phyloP scores from a whole-genome alignment of 2,888 invertebrate species.

The Ferdinandea cuprea region DNA sequence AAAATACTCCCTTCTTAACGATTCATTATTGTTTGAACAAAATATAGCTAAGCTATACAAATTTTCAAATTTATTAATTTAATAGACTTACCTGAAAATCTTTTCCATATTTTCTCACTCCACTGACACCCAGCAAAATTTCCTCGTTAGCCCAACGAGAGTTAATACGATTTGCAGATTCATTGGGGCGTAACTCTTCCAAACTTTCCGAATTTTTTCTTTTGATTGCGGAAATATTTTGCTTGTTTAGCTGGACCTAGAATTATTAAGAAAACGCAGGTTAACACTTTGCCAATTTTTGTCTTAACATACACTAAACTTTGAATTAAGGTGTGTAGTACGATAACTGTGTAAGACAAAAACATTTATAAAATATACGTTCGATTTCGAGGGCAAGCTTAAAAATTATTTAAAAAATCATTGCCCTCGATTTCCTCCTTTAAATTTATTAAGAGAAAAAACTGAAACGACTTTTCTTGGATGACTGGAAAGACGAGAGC shows the following conservation, averaged over 20 bases:
- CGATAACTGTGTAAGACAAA: conserved; percentile 24
- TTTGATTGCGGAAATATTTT: conserved; percentile 93
- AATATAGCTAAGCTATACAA: too few species aligned
- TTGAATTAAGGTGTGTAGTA: background rate
- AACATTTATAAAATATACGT: conserved; percentile 16
- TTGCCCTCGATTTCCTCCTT: conserved; percentile 56
- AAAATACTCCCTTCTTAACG: too few species aligned
- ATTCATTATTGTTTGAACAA: too few species aligned
- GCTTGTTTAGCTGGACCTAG: conserved; percentile 97
- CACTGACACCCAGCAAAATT: conserved; percentile 94
- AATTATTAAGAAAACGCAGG: conserved; percentile 77
- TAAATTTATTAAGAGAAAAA: conserved; percentile 20
- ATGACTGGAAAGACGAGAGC: conserved; percentile 54
- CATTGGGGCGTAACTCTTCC: conserved; percentile 85
- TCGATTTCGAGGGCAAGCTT: conserved; percentile 46
- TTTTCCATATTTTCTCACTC: conserved; percentile 92
- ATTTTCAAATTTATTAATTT: too few species aligned
- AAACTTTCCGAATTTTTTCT: conserved; percentile 85
- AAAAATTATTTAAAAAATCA: conserved; percentile 44
- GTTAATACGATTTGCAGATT: conserved; percentile 89
- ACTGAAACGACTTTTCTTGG: conserved; percentile 32
- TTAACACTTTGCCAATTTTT: background rate
- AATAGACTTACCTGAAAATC: conserved; percentile 88
- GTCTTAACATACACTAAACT: background rate
- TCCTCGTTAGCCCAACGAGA: conserved; percentile 97